Base-by-base conservation (phyloP, 2,888 invertebrate species). In the Pocota personata region DNA sequence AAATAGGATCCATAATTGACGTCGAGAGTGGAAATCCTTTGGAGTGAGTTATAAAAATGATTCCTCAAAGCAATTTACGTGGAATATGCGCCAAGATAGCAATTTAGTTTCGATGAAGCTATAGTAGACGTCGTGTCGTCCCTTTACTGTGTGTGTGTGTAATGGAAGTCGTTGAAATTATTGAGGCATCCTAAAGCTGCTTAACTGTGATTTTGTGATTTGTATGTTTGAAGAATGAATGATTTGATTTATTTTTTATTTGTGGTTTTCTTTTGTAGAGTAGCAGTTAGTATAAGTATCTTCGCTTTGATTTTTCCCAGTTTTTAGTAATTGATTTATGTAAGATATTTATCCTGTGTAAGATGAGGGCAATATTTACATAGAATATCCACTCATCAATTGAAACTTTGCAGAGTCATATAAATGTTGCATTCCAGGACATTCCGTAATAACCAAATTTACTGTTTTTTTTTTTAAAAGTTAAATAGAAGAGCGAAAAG, bases 1-100 rank as follows among this genome's bases (percentile, higher is more conserved):
- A 76, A 76, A 76, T 66, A 76, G 57, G 46, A 76, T 76, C 57
- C 75, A 76, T 76, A 76, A 76, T 76, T 57, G 75, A 62, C 73
- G 62, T 73, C 30, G 62, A 27, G 46, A 57, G 48, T 57, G 64
- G 64, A 43, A 46, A 57, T 55, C 64, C 19, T 57, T 43, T 64
- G 55, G 66, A 46, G 57, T 46, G 75, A 46, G 75, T 66, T 66
- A 57, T 76, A 66, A 66, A 76, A 76, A 55, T 66, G 75, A 76
- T 66, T 76, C 48, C 48, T 66, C 57, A 76, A 66, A 76, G 75
- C 75, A 76, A 76, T 76, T 76, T 76, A 76, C 75, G 66, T 76
- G 37, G 57, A 66, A 76, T 57, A 76, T 76, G 75, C 48, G 75
- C 66, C 66, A 27, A 66, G 75, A 57, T 57, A 66, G 75, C 75